Evolutionary conservation across 2,888 invertebrate species (phyloP).

Genomic region (Euzophera pinguis): DNA sequence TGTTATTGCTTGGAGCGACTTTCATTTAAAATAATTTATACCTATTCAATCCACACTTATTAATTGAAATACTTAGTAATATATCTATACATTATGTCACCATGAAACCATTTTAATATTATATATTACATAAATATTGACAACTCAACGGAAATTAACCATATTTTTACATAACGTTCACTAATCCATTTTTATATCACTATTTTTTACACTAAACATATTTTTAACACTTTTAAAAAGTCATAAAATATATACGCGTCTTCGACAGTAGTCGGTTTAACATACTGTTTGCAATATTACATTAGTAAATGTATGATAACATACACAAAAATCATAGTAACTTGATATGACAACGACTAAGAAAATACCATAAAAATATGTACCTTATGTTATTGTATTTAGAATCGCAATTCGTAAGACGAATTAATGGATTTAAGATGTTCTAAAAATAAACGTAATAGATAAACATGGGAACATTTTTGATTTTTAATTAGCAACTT

Average conservation of each 20-base stretch:
- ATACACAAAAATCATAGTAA: constrained; percentile 38
- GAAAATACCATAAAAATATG: constrained; percentile 25
- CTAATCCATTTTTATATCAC: not conserved
- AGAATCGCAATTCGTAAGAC: constrained; percentile 1
- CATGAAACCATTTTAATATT: too few relatives aligned
- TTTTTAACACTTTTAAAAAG: not conserved
- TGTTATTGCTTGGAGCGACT: too few relatives aligned
- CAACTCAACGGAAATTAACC: too few relatives aligned
- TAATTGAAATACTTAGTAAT: too few relatives aligned
- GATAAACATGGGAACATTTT: constrained; percentile 21
- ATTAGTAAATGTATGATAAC: constrained; percentile 74
- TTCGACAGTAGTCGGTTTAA: constrained; percentile 25
- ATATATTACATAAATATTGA: too few relatives aligned
- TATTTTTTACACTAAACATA: not conserved
- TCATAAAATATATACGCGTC: constrained; percentile 1
- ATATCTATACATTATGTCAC: too few relatives aligned
- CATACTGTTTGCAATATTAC: constrained; percentile 66
- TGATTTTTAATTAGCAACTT: constrained; percentile 14
- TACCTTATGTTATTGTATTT: constrained; percentile 11
- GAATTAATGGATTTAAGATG: constrained; percentile 5
- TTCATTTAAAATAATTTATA: too few relatives aligned
- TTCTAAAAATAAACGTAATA: constrained; percentile 7
- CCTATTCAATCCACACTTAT: too few relatives aligned
- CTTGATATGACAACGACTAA: constrained; percentile 23
- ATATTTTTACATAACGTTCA: too few relatives aligned